Conservation (phyloP, 2,888 invertebrate species). For the Dichetophora obliterata region DNA sequence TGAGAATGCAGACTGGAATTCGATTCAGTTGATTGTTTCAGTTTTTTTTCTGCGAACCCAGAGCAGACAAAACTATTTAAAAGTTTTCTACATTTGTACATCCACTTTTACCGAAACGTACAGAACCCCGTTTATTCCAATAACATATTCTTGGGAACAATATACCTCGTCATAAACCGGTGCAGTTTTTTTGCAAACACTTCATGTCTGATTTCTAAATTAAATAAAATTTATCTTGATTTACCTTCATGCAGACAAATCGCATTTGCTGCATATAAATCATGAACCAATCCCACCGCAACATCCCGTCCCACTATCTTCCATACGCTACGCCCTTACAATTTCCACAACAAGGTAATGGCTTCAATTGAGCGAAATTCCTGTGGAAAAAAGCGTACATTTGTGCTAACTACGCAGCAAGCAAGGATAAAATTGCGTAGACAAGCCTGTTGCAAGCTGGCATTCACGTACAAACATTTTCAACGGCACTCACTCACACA, state of each 20-base stretch:
- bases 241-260: slow-evolving; percentile 21
- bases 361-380: slow-evolving; percentile 12
- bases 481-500: not conserved
- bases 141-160: too few species aligned
- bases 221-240: slow-evolving; percentile 26
- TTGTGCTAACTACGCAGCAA: not conserved
- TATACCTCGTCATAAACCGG: too few species aligned
- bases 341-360: slow-evolving; percentile 16
- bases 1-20: too few species aligned
- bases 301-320: not conserved
- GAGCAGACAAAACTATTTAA: too few species aligned
- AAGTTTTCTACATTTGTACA: too few species aligned
- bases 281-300: not conserved
- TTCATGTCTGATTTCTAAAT: not conserved
- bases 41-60: too few species aligned
- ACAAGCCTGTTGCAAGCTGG: not conserved
- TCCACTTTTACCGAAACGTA: too few species aligned
- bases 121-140: too few species aligned
- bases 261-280: slow-evolving; percentile 25
- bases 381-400: not conserved
- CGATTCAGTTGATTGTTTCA: too few species aligned
- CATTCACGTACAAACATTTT: not conserved
- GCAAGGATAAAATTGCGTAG: not conserved
- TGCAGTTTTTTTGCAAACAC: not conserved
- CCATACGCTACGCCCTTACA: not conserved